Base-by-base conservation (phyloP, 2,797 vertebrate species). In the Discoglossus pictus region DNA sequence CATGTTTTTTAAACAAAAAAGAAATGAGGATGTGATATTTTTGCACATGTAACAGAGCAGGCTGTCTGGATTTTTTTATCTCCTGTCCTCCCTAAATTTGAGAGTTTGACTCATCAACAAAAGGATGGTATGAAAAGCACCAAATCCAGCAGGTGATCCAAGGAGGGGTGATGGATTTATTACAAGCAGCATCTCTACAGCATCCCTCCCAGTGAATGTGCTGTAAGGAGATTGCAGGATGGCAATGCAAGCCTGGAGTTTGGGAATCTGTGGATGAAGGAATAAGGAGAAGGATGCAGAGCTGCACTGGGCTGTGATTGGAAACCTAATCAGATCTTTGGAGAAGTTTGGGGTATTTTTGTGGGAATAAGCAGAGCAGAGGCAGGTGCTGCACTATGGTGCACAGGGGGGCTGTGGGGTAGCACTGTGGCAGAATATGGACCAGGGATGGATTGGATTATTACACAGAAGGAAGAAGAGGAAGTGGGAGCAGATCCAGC, bases 301-400 rank as follows among this genome's bases (percentile, higher is more conserved):
- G 92, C 92, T 92, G 93, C 93, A 96, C 93, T 90, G 92, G 89
- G 86, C 87, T 96, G 93, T 95, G 95, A 93, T 90, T 90, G 90
- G 92, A 93, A 96, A 95, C 89, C 87, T 91, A 95, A 95, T 95
- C 91, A 92, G 91, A 89, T 88, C 81, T 81, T 80, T 65, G 86
- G 80, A 82, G 72, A 68, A 69, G 61, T 61, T 67, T 71, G n/a
- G n/a, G n/a, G n/a, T 25, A 42, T 50, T 58, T 42, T 36, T 15
- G 27, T 51, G 59, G 52, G 73, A 72, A 68, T 74, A 73, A 68
- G 63, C 39, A 73, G 72, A 75, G 56, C 64, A 55, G 73, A 80
- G 71, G 61, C 27, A 52, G 68, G 74, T 71, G 52, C 25, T 59
- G 54, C 78, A 76, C 74, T 61, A 72, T 74, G 68, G 35, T 71